Conservation (phyloP, 2,113 vertebrate genomes). For the Myrmecobius fasciatus region DNA sequence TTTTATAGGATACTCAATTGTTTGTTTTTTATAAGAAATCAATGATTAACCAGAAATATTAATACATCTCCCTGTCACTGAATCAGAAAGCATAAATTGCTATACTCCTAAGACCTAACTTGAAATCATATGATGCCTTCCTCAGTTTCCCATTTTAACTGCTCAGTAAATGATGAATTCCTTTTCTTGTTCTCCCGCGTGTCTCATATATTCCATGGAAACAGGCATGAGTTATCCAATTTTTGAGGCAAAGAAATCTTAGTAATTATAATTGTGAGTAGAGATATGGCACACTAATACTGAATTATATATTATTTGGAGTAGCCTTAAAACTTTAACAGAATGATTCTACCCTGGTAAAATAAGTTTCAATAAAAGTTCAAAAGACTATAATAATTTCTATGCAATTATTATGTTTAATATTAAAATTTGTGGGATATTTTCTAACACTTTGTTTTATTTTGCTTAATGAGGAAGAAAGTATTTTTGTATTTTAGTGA, state of each 20-base stretch:
- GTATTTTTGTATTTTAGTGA: background rate
- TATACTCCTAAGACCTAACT: background rate
- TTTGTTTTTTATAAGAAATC: background rate
- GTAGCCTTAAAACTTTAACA: constrained; percentile 26
- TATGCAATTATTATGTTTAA: constrained; percentile 4
- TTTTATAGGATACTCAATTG: background rate
- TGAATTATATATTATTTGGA: constrained; percentile 9
- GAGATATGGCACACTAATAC: background rate
- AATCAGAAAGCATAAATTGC: constrained; percentile 1
- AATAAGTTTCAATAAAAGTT: constrained; percentile 6
- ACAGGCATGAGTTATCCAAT: background rate
- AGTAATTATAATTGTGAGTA: constrained; percentile 9
- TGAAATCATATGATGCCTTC: background rate
- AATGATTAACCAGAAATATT: background rate
- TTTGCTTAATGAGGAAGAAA: background rate
- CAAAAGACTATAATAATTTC: background rate
- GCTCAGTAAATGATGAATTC: constrained; percentile 36
- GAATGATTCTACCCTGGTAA: background rate
- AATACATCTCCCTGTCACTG: constrained; percentile 5
- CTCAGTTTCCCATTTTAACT: background rate
- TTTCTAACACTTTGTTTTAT: background rate
- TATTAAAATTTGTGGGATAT: constrained; percentile 34
- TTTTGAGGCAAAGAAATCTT: constrained; percentile 36
- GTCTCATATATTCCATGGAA: constrained; percentile 22
- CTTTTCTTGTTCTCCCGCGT: background rate